These are phyloP conservation scores for Pammene fasciana DNA, from an alignment of 2,888 invertebrate species.

Conservation along the genomic window DNA sequence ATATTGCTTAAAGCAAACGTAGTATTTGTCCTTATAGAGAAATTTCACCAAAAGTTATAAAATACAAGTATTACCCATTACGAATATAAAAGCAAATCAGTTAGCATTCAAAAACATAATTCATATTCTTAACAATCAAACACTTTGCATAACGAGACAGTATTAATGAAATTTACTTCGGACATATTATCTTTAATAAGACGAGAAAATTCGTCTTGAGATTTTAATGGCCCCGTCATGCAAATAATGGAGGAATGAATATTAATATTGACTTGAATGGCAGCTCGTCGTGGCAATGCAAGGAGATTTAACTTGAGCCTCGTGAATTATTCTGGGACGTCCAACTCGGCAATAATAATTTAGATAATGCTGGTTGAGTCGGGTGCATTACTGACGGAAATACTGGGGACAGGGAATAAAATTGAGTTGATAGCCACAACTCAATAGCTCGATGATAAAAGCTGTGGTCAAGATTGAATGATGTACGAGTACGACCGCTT, in stretches of 20 bases:
- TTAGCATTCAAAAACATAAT: neutral
- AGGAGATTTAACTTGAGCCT: conserved; percentile 58
- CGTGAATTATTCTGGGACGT: conserved; percentile 44
- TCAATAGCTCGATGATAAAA: neutral
- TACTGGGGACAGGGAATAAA: neutral
- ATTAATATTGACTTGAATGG: conserved; percentile 72
- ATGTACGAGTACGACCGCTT: too few relatives aligned
- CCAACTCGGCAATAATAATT: conserved; percentile 41
- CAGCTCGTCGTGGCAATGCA: conserved; percentile 69
- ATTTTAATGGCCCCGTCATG: conserved; percentile 70
- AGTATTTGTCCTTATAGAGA: too few relatives aligned
- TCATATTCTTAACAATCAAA: conserved; percentile 21
- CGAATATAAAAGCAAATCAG: neutral
- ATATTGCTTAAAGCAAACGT: too few relatives aligned
- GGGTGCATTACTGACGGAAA: conserved; percentile 12
- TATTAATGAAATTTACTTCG: conserved; percentile 62
- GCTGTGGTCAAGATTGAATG: too few relatives aligned
- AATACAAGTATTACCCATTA: too few relatives aligned
- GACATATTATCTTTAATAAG: conserved; percentile 63
- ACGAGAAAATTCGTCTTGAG: conserved; percentile 59
- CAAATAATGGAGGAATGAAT: conserved; percentile 72
- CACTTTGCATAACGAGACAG: conserved; percentile 41
- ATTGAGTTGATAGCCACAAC: neutral
- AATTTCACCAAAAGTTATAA: too few relatives aligned
- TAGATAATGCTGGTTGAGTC: conserved; percentile 24